These are phyloP conservation scores for Leuciscus idus DNA, from an alignment of 2,113 vertebrate genomes.

Conservation along the genomic window DNA sequence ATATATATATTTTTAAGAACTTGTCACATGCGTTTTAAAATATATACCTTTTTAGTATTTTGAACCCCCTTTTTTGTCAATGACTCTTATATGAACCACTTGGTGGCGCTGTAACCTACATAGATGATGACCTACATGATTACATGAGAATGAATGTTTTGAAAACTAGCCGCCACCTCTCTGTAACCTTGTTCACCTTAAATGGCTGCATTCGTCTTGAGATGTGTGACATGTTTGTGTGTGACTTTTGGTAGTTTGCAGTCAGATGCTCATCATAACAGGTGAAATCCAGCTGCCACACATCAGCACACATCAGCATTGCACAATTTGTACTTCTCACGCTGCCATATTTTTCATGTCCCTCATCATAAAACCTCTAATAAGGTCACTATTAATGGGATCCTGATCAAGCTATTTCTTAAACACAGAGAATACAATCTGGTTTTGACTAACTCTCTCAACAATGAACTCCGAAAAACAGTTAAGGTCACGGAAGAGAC, in stretches of 20 bases:
- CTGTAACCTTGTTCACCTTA: slow-evolving; percentile 10
- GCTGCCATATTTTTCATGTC: slow-evolving; percentile 13
- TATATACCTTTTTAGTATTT: not conserved
- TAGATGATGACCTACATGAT: not conserved
- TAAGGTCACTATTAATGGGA: slow-evolving; percentile 8
- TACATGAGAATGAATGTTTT: not conserved
- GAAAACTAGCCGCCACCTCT: slow-evolving; percentile 11
- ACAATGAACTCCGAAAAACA: not conserved
- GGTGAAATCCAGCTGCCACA: not conserved
- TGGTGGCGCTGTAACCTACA: slow-evolving; percentile 28
- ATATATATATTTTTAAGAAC: not conserved
- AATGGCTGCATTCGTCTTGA: not conserved
- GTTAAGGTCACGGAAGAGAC: not conserved
- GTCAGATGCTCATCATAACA: not conserved
- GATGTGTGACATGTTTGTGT: not conserved
- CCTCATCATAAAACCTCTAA: slow-evolving; percentile 28
- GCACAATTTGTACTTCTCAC: slow-evolving; percentile 22
- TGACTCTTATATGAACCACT: slow-evolving; percentile 19
- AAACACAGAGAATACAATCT: not conserved
- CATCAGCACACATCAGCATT: slow-evolving; percentile 9
- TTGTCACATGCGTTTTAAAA: not conserved
- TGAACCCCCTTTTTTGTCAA: not conserved
- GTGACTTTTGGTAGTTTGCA: not conserved
- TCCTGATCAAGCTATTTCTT: not conserved
- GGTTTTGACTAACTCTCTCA: slow-evolving; percentile 1